Percentiles rank a stretch among this genome's conserved stretches.
phyloP scores from a whole-genome alignment of 2,888 invertebrate species.

The Eilema griseolum region DNA sequence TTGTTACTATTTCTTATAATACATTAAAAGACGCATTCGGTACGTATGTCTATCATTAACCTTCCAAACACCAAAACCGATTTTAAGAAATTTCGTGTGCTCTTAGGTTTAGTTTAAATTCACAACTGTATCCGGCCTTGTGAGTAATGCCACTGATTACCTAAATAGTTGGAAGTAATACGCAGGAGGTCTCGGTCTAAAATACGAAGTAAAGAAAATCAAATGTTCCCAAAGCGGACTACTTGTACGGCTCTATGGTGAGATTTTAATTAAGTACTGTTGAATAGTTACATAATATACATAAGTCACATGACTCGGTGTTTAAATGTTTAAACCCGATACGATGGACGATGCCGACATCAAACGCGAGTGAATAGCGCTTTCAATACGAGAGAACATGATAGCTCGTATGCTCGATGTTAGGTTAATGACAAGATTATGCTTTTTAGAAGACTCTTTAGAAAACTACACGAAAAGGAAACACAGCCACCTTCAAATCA shows the following conservation, averaged over 20 bases:
- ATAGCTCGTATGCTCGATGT: not conserved
- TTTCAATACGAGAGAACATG: not conserved
- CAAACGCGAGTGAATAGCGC: not conserved
- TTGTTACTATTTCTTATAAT: no score
- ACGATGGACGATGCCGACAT: not conserved
- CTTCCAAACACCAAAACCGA: no score
- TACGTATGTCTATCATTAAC: no score
- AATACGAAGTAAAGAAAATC: not conserved
- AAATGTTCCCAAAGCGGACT: not conserved
- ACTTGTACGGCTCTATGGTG: not conserved
- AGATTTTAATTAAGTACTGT: not conserved
- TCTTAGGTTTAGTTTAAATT: no score
- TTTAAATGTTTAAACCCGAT: not conserved
- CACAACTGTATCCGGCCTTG: no score
- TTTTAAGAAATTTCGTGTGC: no score
- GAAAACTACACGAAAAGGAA: not conserved
- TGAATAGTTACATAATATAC: not conserved
- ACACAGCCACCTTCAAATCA: not conserved
- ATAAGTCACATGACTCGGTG: not conserved
- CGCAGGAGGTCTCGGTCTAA: not conserved
- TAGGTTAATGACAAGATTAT: not conserved
- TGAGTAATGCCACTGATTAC: no score
- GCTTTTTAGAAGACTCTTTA: not conserved
- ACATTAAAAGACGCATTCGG: no score
- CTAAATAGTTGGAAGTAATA: no score